Conservation (phyloP, 2,797 vertebrate species). For the Sebastes oblongus region DNA sequence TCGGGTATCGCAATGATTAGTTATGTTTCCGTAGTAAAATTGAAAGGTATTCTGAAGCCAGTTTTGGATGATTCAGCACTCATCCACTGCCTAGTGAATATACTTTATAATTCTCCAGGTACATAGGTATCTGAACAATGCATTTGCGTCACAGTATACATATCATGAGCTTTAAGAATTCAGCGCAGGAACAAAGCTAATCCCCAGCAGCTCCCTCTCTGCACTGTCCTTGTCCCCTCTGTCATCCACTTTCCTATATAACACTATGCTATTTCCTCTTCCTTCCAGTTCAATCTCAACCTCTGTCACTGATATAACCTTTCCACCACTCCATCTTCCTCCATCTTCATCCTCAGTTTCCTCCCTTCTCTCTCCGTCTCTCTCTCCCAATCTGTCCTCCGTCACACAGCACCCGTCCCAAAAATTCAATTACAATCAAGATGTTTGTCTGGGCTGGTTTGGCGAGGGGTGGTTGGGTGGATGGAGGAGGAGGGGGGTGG, state of each 20-base stretch:
- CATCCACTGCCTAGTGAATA: not conserved
- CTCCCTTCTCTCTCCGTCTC: not conserved
- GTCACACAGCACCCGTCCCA: constrained; percentile 64
- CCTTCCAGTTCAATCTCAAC: constrained; percentile 72
- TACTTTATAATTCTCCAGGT: not conserved
- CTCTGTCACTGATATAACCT: constrained; percentile 59
- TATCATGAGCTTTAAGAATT: constrained; percentile 13
- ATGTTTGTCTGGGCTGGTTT: constrained; percentile 77
- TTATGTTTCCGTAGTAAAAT: not conserved
- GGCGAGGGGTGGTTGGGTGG: constrained; percentile 31
- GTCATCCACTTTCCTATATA: constrained; percentile 54
- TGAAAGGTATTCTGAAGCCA: not conserved
- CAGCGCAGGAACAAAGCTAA: constrained; percentile 12
- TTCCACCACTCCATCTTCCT: constrained; percentile 58
- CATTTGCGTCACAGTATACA: not conserved
- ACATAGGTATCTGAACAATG: not conserved
- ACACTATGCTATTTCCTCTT: constrained; percentile 64
- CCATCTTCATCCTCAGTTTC: constrained; percentile 32
- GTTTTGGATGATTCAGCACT: not conserved
- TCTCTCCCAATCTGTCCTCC: constrained; percentile 48
- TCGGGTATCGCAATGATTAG: not conserved
- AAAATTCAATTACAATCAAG: constrained; percentile 86
- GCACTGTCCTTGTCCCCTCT: constrained; percentile 37
- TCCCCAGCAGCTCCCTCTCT: constrained; percentile 21
- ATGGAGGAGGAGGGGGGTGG: not conserved